Evolutionary conservation across 2,113 vertebrate species (phyloP), one percentile per base, ranked within the genome.

Genomic region (Saccopteryx bilineata): DNA sequence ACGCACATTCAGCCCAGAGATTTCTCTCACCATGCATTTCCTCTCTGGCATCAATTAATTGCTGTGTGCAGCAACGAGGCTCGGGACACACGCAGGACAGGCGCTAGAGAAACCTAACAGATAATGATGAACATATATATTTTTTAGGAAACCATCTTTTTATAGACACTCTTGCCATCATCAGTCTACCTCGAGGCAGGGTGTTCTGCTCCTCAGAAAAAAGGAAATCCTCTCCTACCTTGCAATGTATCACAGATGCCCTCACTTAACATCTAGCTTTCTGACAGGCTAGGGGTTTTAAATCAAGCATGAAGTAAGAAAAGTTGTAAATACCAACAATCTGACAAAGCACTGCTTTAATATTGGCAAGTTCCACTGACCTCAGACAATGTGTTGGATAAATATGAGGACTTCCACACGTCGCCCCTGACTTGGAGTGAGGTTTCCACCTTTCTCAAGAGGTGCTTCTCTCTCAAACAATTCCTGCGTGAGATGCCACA

Each of bases 11-110:
- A 93, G 86, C 71, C 71, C 80, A 31, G 76, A 76, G 66, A 75
- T n/a, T 63, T 85, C 87, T 90, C 92, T 95, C 88, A 68, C 33
- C 21, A 46, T 10, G 92, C 87, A n/a, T 72, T 93, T 93, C 87
- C 85, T 96, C 92, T 85, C 81, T 71, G 76, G 92, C 66, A 97
- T 63, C 91, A 84, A 87, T 79, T 91, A 90, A 96, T 89, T 92
- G 65, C 93, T 80, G 7, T 26, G 33, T 21, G 39, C 33, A 78
- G 61, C 54, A 92, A 26, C 63, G n/a, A 63, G 61, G 24, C 56
- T 94, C 90, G 31, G 56, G 26, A 85, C 61, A 50, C 56, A 28
- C 18, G 39, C 17, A 78, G 72, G 87, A 18, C 75, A 75, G 19
- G 54, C 61, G 61, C 21, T 72, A 19, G 10, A 65, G 71, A 74